Conservation (phyloP, 2,797 vertebrate species). For the Brachyalestes nurse region DNA sequence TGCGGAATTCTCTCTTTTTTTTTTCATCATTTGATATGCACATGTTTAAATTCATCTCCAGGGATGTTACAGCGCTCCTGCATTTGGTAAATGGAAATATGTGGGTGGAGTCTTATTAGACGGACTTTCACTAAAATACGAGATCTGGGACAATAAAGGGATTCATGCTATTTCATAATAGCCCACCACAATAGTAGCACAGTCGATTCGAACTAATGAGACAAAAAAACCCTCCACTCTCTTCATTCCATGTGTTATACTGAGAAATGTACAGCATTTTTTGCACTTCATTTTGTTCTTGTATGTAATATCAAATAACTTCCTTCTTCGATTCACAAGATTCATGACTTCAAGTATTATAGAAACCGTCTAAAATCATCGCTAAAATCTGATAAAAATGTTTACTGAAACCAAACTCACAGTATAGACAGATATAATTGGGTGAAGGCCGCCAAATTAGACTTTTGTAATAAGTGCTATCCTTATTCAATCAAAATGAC, state of each 20-base stretch:
- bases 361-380: neutral
- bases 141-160: constrained; percentile 14
- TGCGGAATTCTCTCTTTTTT: constrained; percentile 11
- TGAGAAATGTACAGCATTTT: constrained; percentile 17
- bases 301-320: constrained; percentile 8
- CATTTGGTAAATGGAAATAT: constrained; percentile 42
- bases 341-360: constrained; percentile 1
- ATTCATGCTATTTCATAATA: constrained; percentile 29
- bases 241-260: constrained; percentile 39
- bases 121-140: constrained; percentile 1
- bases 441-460: constrained; percentile 1
- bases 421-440: neutral
- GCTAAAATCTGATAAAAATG: neutral
- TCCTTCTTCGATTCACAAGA: neutral
- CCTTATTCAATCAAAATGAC: neutral
- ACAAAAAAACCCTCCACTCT: neutral
- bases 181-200: constrained; percentile 17
- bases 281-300: constrained; percentile 27
- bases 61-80: constrained; percentile 36
- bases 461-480: neutral
- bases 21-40: constrained; percentile 36
- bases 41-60: constrained; percentile 46
- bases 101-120: neutral
- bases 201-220: neutral
- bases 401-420: constrained; percentile 8